Base-by-base conservation (phyloP, 1,140 invertebrate genomes). In the Popillia japonica region DNA sequence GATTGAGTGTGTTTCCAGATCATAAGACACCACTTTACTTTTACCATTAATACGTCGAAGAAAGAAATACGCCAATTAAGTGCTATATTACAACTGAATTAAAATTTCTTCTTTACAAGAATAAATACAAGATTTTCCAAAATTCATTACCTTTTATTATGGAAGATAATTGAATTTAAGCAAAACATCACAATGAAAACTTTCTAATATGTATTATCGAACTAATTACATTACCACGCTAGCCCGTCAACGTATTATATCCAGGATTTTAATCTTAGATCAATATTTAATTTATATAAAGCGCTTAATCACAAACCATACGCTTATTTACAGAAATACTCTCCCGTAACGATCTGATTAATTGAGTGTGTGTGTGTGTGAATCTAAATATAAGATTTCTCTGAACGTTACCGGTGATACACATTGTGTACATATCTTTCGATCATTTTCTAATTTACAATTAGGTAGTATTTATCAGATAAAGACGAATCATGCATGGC, bases 321-420 rank as follows among this genome's bases (percentile, higher is more conserved):
- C 48, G 48, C 14, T 55, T n/a, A 55, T 55, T 55, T 55, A 55
- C 48, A 55, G 48, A 55, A 55, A 55, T 55, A 55, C 48, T 55
- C 48, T 3, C 17, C 14, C 48, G 48, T 55, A 55, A 55, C 17
- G 17, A 55, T 55, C 48, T 55, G 48, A 55, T 55, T 55, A 55
- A 55, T 55, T 55, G 48, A 55, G 14, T 55, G 48, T 55, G 48
- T 55, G 48, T 17, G 14, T 55, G 48, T 55, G 48, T 17, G 48
- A 17, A 17, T 17, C 14, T 17, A 17, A 55, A 34, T 17, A 17
- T 55, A 7, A 55, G 48, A 55, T 55, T 55, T 55, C 48, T 55
- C 48, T 14, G 48, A 55, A 55, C 48, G 48, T 6, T 55, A 55
- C 48, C n/a, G 48, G 4, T 34, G 27, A 34, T 34, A 34, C 4